Conservation (phyloP, 2,113 vertebrate species). For the Cheirogaleus medius region DNA sequence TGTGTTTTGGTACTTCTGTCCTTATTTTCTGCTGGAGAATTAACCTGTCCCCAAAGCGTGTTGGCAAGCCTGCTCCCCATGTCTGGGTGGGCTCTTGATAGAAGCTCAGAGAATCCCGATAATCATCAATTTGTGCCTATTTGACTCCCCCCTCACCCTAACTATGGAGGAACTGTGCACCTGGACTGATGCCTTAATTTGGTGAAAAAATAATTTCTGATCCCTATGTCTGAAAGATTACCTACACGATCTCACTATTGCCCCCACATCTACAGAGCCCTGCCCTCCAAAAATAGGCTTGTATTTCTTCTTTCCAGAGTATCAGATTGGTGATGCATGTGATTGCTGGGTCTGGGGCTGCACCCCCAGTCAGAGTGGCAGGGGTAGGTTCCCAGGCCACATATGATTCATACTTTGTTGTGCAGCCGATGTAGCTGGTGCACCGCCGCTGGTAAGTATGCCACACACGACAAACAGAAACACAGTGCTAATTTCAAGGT, state of each 20-base stretch:
- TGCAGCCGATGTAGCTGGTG: background rate
- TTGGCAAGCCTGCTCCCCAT: background rate
- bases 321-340: background rate
- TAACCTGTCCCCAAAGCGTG: background rate
- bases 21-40: background rate
- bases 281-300: background rate
- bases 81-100: background rate
- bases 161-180: background rate
- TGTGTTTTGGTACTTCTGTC: background rate
- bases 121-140: background rate
- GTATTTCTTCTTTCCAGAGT: conserved; percentile 46
- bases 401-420: conserved; percentile 59
- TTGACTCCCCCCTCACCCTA: background rate
- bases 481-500: conserved; percentile 81
- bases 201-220: background rate
- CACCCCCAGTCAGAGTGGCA: conserved; percentile 15
- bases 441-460: background rate
- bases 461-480: conserved; percentile 58
- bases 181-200: background rate
- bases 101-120: background rate
- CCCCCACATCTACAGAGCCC: background rate
- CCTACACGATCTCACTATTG: background rate
- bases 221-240: conserved; percentile 21
- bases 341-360: background rate
- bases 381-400: conserved; percentile 57